Evolutionary conservation across 2,888 invertebrate species (phyloP).

Genomic region (Corbicula japonica): DNA sequence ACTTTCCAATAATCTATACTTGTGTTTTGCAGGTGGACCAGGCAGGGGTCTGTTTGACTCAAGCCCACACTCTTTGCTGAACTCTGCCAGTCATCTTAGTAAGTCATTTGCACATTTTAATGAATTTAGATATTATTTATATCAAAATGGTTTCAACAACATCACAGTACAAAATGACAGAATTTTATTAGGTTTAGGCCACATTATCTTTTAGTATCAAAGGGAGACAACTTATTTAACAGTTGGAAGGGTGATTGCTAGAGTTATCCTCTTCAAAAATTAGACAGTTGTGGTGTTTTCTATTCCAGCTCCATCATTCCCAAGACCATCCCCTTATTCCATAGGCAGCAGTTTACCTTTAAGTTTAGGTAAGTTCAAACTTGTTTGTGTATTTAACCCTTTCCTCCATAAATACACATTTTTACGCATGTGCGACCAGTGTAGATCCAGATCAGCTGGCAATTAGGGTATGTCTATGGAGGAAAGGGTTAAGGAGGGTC

Average conservation of each 20-base stretch:
- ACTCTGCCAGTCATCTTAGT: constrained; percentile 53
- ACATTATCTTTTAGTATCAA: not conserved
- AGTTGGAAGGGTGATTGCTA: no score
- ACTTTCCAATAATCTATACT: no score
- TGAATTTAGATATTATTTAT: not conserved
- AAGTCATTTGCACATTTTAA: constrained; percentile 16
- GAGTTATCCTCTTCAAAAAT: no score
- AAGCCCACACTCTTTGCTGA: constrained; percentile 45
- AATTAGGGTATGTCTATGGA: no score
- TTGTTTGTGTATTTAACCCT: no score
- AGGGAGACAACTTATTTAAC: constrained; percentile 20
- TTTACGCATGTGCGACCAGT: no score
- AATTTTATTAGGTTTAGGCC: no score
- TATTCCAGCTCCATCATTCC: constrained; percentile 78
- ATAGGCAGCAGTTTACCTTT: constrained; percentile 73
- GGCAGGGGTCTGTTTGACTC: constrained; percentile 46
- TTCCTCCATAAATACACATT: no score
- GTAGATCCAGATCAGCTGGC: no score
- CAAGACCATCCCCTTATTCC: constrained; percentile 82
- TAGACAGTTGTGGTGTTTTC: not conserved
- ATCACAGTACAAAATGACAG: no score
- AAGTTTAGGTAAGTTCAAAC: constrained; percentile 77
- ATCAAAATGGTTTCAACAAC: no score
- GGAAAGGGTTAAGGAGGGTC: no score
- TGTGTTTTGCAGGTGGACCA: constrained; percentile 36